Conservation (phyloP, 2,113 vertebrate species). For the Gnathonemus longibarbis region DNA sequence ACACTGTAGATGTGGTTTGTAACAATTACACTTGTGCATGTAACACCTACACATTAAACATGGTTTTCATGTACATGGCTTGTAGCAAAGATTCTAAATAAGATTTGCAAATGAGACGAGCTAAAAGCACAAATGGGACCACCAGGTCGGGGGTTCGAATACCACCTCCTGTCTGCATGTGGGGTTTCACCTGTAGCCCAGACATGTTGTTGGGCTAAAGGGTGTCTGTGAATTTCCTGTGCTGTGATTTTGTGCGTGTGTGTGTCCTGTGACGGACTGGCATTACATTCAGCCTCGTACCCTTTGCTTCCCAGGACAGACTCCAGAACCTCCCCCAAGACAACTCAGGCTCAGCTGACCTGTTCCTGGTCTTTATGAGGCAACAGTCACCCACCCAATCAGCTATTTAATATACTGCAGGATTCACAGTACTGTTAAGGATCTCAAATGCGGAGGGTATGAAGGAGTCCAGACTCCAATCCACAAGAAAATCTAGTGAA, state of each 20-base stretch:
- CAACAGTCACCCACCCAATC: not conserved
- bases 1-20: too few species aligned
- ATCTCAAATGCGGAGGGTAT: not conserved
- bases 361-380: not conserved
- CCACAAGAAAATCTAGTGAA: not conserved
- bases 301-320: not conserved
- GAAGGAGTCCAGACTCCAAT: not conserved
- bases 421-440: not conserved
- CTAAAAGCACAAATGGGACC: not conserved
- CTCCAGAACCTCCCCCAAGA: not conserved
- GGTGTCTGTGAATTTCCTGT: not conserved
- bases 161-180: not conserved
- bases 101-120: not conserved
- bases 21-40: not conserved
- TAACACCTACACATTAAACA: not conserved
- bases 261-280: not conserved
- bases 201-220: not conserved
- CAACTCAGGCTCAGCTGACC: not conserved
- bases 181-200: not conserved
- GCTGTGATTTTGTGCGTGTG: not conserved
- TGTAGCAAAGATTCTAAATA: not conserved
- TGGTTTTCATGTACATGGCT: not conserved
- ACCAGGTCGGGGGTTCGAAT: not conserved
- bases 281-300: not conserved
- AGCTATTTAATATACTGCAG: not conserved